Evolutionary conservation across 2,888 invertebrate genomes (phyloP).

Genomic region (Creontiades dilutus): DNA sequence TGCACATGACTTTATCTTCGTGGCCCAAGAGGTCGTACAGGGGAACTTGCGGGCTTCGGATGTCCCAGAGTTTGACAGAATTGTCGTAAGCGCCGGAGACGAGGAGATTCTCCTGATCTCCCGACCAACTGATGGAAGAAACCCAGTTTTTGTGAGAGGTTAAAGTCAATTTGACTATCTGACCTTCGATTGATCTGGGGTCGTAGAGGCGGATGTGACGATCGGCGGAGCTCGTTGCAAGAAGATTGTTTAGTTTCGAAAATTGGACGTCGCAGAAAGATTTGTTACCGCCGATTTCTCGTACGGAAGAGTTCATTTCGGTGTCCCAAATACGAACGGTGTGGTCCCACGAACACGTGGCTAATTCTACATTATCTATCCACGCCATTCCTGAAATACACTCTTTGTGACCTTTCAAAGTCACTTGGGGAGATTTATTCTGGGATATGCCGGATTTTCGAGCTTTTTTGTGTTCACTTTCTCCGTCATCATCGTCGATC

Average conservation of each 20-base stretch:
- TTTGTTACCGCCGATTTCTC: slow-evolving; percentile 87
- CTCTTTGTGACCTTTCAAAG: slow-evolving; percentile 81
- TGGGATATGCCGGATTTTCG: slow-evolving; percentile 73
- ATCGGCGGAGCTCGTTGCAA: slow-evolving; percentile 94
- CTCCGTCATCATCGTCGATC: slow-evolving; percentile 73
- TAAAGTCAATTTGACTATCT: slow-evolving; percentile 91
- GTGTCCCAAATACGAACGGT: slow-evolving; percentile 96
- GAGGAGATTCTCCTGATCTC: slow-evolving; percentile 89
- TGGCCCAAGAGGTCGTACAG: slow-evolving; percentile 96
- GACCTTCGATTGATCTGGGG: slow-evolving; percentile 91
- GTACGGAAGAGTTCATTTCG: slow-evolving; percentile 79
- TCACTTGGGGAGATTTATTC: slow-evolving; percentile 84
- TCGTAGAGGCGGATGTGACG: slow-evolving; percentile 94
- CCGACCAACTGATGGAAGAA: slow-evolving; percentile 93
- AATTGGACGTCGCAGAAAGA: slow-evolving; percentile 93
- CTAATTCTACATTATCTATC: slow-evolving; percentile 86
- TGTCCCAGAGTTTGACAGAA: slow-evolving; percentile 96
- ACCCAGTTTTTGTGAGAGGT: slow-evolving; percentile 96
- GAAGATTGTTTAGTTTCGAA: slow-evolving; percentile 86
- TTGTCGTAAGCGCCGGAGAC: slow-evolving; percentile 96
- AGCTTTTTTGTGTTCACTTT: slow-evolving; percentile 73
- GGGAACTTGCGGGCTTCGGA: slow-evolving; percentile 93
- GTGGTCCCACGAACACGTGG: slow-evolving; percentile 97
- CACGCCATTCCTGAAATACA: slow-evolving; percentile 91
- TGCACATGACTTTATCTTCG: slow-evolving; percentile 94